Conservation (phyloP, 1,140 invertebrate genomes). For the Lepeophtheirus salmonis region DNA sequence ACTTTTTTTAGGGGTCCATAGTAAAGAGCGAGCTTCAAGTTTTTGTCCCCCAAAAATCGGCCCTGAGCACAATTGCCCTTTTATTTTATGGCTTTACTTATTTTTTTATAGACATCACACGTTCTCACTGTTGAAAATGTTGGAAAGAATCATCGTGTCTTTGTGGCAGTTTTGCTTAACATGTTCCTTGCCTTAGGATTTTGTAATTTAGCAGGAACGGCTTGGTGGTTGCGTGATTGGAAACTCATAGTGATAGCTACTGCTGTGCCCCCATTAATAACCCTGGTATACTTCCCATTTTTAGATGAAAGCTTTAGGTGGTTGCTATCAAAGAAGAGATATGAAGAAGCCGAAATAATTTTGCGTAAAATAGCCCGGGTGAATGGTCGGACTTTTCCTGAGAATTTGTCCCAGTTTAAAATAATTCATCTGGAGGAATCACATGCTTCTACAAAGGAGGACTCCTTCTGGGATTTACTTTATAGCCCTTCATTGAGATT, state of each 20-base stretch:
- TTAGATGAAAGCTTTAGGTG: constrained; percentile 17
- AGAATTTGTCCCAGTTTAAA: neutral
- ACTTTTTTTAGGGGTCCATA: too few species aligned
- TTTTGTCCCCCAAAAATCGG: too few species aligned
- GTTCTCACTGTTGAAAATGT: neutral
- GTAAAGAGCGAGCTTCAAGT: too few species aligned
- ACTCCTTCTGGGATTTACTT: neutral
- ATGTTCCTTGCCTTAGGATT: neutral
- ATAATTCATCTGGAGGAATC: neutral
- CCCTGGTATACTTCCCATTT: neutral
- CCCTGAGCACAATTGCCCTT: too few species aligned
- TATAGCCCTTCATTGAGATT: neutral
- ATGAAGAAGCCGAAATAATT: constrained; percentile 19
- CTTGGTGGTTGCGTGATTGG: neutral
- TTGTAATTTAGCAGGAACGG: neutral
- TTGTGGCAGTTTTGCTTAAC: neutral
- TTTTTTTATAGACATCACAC: neutral
- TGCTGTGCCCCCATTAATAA: neutral
- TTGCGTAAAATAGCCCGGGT: constrained; percentile 19
- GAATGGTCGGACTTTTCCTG: constrained; percentile 16
- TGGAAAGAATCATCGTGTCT: neutral
- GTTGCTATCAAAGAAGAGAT: constrained; percentile 20
- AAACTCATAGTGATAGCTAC: neutral
- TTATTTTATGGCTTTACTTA: too few species aligned
- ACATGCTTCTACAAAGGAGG: neutral